These are phyloP conservation scores for Aphelinus certus DNA, from an alignment of 1,140 invertebrate species.

Conservation along the genomic window DNA sequence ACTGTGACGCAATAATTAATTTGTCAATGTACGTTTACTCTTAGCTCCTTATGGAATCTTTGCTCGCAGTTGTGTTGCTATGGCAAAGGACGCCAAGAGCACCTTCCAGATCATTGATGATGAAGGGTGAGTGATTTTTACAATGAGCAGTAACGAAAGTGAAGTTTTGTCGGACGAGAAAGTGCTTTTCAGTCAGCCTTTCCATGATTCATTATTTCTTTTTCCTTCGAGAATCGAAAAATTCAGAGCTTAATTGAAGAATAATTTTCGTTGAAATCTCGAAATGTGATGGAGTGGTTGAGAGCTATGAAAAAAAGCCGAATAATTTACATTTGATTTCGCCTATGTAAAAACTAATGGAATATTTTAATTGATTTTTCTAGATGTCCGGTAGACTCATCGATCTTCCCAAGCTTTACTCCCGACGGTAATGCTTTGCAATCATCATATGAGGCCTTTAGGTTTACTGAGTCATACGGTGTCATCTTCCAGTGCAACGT, in stretches of 20 bases:
- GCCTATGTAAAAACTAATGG: too few relatives aligned
- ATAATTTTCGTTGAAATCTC: too few relatives aligned
- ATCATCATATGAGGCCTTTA: conserved; percentile 92
- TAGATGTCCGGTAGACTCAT: conserved; percentile 91
- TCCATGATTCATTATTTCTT: neutral
- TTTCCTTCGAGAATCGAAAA: too few relatives aligned
- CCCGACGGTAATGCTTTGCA: conserved; percentile 89
- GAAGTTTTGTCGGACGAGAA: neutral
- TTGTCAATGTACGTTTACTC: conserved; percentile 48
- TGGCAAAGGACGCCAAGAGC: conserved; percentile 96
- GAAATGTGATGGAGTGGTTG: too few relatives aligned
- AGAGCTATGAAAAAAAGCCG: too few relatives aligned
- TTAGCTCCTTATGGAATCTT: conserved; percentile 95
- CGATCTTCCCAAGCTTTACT: conserved; percentile 90
- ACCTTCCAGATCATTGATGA: conserved; percentile 97
- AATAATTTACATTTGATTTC: too few relatives aligned
- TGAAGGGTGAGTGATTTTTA: conserved; percentile 74
- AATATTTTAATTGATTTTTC: conserved; percentile 29
- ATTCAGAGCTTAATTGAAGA: too few relatives aligned
- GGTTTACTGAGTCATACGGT: conserved; percentile 95
- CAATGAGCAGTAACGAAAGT: neutral
- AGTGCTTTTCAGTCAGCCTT: too few relatives aligned
- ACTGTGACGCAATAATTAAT: conserved; percentile 26
- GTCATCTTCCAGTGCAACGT: conserved; percentile 98
- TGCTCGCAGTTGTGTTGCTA: conserved; percentile 92